Evolutionary conservation across 2,888 invertebrate genomes (phyloP).

Genomic region (Blera fallax): DNA sequence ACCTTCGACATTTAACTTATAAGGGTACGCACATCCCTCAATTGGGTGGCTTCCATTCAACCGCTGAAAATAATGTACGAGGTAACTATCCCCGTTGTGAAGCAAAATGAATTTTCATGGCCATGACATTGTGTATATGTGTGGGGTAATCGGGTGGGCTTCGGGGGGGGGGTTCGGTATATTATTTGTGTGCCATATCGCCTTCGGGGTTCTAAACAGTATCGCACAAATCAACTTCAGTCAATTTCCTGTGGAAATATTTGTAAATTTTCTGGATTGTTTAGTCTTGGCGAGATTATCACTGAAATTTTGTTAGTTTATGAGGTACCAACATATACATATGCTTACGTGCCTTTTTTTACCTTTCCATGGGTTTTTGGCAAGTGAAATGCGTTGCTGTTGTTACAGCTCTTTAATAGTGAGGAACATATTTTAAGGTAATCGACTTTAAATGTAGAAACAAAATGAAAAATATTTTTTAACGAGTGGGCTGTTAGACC

Average conservation of each 20-base stretch:
- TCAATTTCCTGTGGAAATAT: conserved; percentile 69
- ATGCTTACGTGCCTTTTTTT: neutral
- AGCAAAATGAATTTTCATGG: conserved; percentile 55
- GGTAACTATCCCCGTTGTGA: conserved; percentile 31
- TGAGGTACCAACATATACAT: neutral
- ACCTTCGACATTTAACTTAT: conserved; percentile 45
- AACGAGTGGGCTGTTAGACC: no score
- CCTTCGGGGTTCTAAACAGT: conserved; percentile 25
- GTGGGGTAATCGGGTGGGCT: neutral
- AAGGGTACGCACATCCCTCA: conserved; percentile 38
- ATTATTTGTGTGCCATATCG: neutral
- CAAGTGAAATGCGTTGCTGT: neutral
- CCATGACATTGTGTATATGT: conserved; percentile 14
- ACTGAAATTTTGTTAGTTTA: conserved; percentile 37
- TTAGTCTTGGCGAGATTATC: conserved; percentile 48
- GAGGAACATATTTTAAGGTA: no score
- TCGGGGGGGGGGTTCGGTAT: neutral
- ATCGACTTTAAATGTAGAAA: no score
- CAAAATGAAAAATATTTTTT: no score
- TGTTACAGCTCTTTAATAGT: neutral
- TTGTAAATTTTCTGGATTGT: conserved; percentile 68
- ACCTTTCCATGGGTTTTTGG: neutral
- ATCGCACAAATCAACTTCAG: conserved; percentile 67
- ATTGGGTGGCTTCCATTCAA: conserved; percentile 43
- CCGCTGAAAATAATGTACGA: conserved; percentile 41